phyloP scores from a whole-genome alignment of 2,888 invertebrate genomes.

The Odontocolon sp. region DNA sequence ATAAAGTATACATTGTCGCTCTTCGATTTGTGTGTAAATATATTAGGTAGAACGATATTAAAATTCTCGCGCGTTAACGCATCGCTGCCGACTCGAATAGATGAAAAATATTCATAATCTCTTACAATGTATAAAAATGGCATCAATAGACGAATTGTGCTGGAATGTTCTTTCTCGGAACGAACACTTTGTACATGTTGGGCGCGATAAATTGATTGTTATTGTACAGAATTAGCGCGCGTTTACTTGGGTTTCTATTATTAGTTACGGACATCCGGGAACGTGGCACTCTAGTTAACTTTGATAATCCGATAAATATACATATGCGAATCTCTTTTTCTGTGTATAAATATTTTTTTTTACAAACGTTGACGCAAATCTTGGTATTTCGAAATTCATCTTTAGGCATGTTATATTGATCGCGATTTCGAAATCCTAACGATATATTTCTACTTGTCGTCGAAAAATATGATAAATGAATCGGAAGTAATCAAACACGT shows the following conservation, averaged over 20 bases:
- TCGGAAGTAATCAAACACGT: too few relatives aligned
- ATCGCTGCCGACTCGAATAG: conserved; percentile 25
- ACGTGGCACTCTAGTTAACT: conserved; percentile 50
- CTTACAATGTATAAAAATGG: conserved; percentile 53
- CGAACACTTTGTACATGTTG: conserved; percentile 53
- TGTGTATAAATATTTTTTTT: conserved; percentile 11
- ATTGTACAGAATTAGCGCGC: conserved; percentile 28
- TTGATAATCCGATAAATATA: conserved; percentile 34
- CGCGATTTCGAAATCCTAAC: background rate
- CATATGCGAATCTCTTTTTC: conserved; percentile 30
- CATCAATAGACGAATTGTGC: conserved; percentile 54
- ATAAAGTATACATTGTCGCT: background rate
- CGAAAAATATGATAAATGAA: background rate
- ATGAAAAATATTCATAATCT: conserved; percentile 60
- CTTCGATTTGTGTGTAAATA: conserved; percentile 37
- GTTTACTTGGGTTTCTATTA: background rate
- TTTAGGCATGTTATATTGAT: conserved; percentile 16
- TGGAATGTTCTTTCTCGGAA: conserved; percentile 58
- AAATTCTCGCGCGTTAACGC: conserved; percentile 2
- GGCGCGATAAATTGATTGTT: conserved; percentile 8
- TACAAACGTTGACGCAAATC: conserved; percentile 9
- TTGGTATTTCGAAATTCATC: conserved; percentile 1
- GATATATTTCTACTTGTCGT: background rate
- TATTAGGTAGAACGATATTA: conserved; percentile 31
- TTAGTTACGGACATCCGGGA: too few relatives aligned